Percentiles rank a stretch among this genome's conserved stretches.
These are phyloP conservation scores for Drosophila subquinaria DNA, from an alignment of 2,888 invertebrate genomes.

Conservation along the genomic window DNA sequence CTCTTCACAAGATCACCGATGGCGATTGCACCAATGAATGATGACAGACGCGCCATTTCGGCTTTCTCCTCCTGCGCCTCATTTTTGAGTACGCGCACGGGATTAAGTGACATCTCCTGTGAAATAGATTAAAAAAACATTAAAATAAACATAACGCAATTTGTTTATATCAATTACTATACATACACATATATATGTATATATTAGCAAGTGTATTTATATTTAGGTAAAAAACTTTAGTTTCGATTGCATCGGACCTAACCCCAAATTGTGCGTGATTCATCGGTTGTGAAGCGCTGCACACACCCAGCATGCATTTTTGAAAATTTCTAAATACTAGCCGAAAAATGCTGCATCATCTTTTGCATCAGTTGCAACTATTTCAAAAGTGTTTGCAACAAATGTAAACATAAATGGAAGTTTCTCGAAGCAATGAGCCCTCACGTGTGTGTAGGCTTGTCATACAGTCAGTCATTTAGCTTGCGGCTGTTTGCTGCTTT, in stretches of 20 bases:
- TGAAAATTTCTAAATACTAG: slow-evolving; percentile 18
- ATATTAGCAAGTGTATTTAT: slow-evolving; percentile 1
- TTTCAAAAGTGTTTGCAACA: background rate
- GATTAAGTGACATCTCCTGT: slow-evolving; percentile 93
- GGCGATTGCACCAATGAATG: slow-evolving; percentile 99
- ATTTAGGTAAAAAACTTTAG: slow-evolving; percentile 1
- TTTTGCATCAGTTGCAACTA: background rate
- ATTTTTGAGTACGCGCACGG: slow-evolving; percentile 96
- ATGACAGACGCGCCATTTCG: slow-evolving; percentile 98
- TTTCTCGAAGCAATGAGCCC: slow-evolving; percentile 55
- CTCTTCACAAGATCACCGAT: slow-evolving; percentile 99
- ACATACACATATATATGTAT: background rate
- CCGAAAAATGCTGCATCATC: background rate
- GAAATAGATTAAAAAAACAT: slow-evolving; percentile 12
- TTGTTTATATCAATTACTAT: slow-evolving; percentile 16
- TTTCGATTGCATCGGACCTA: slow-evolving; percentile 46
- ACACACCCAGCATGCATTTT: slow-evolving; percentile 43
- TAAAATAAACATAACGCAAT: background rate
- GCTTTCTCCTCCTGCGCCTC: slow-evolving; percentile 99
- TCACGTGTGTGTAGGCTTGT: slow-evolving; percentile 61
- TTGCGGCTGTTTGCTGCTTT: slow-evolving; percentile 30
- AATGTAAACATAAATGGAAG: slow-evolving; percentile 47
- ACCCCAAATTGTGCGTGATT: slow-evolving; percentile 69
- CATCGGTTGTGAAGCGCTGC: slow-evolving; percentile 51
- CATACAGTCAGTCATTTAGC: slow-evolving; percentile 39